These are phyloP conservation scores for Alcis repandata DNA, from an alignment of 2,888 invertebrate species.

Conservation along the genomic window DNA sequence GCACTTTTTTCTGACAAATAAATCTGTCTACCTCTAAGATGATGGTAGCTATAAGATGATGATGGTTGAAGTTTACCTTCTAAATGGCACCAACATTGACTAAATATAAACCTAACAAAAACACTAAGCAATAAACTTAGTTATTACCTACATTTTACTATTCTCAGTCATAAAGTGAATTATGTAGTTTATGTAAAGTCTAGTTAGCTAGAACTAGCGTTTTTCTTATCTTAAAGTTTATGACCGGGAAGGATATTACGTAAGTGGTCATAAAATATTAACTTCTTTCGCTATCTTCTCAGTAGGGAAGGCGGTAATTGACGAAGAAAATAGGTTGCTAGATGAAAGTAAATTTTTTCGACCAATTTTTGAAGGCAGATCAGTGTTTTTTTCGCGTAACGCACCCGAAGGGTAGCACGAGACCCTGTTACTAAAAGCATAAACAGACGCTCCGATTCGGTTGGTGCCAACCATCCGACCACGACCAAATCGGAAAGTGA, in stretches of 20 bases:
- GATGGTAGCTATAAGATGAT: too few species aligned
- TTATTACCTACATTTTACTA: not conserved
- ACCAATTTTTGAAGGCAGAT: too few species aligned
- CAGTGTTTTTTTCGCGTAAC: too few species aligned
- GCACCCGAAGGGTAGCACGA: too few species aligned
- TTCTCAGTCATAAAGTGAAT: not conserved
- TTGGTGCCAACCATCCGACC: too few species aligned
- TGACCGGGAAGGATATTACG: constrained; percentile 14
- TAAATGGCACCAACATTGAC: not conserved
- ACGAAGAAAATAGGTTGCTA: not conserved
- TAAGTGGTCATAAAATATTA: constrained; percentile 21
- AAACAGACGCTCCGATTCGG: too few species aligned
- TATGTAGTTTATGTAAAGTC: constrained; percentile 2
- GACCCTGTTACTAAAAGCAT: too few species aligned
- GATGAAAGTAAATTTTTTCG: too few species aligned
- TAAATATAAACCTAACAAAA: not conserved
- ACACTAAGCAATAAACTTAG: not conserved
- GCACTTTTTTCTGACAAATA: too few species aligned
- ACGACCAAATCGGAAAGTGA: too few species aligned
- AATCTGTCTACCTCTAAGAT: too few species aligned
- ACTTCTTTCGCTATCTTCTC: constrained; percentile 8
- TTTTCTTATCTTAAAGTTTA: constrained; percentile 18
- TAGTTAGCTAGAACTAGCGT: constrained; percentile 11
- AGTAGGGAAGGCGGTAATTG: not conserved
- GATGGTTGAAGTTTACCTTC: not conserved